A percentile compares a stretch with the other conserved stretches of the same genome.
phyloP scores from a whole-genome alignment of 2,797 vertebrate genomes.

The Enteromius argenteus region DNA sequence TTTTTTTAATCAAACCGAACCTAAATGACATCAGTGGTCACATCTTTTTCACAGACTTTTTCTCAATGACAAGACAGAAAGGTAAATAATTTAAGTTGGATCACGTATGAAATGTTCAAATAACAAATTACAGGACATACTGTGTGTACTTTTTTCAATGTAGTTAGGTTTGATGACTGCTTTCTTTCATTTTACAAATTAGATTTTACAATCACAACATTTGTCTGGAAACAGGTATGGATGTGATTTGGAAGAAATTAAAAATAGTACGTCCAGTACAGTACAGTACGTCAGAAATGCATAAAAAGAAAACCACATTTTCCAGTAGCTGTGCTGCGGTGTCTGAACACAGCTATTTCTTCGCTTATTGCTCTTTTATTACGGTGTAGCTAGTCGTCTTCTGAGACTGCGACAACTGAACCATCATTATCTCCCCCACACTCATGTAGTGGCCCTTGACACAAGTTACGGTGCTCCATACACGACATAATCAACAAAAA shows the following conservation, averaged over 20 bases:
- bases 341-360: not conserved
- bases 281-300: not conserved
- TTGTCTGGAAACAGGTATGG: not conserved
- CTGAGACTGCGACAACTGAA: conserved; percentile 8
- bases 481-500: not conserved
- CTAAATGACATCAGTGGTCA: not conserved
- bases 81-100: not conserved
- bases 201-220: not conserved
- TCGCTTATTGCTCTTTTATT: conserved; percentile 8
- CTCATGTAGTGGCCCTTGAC: not conserved
- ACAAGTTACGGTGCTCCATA: not conserved
- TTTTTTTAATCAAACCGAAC: not conserved
- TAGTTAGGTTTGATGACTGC: not conserved
- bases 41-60: not conserved
- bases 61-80: not conserved
- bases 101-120: not conserved
- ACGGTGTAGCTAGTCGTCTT: not conserved
- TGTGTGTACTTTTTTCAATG: not conserved
- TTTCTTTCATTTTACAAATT: not conserved
- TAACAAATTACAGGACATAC: not conserved
- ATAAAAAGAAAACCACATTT: not conserved
- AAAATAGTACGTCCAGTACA: too few relatives aligned
- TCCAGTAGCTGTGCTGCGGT: not conserved
- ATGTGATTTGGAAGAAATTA: not conserved
- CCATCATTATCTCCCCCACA: not conserved